These are phyloP conservation scores for Tipula confusa DNA, from an alignment of 2,888 invertebrate genomes.

Conservation along the genomic window DNA sequence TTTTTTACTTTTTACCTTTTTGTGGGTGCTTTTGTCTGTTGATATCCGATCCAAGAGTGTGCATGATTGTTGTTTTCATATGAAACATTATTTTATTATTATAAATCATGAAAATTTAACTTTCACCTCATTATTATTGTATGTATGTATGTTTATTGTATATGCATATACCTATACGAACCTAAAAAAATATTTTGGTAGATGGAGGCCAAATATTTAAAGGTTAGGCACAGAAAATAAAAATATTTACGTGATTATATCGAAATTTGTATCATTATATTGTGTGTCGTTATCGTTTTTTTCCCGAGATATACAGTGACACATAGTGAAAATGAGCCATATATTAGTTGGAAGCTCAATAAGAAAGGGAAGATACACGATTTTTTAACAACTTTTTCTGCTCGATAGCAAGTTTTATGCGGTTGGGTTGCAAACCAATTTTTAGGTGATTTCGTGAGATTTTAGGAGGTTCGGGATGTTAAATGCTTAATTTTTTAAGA, in stretches of 20 bases:
- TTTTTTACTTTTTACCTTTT: neutral
- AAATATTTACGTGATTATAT: neutral
- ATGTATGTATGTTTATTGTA: neutral
- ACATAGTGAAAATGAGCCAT: no score
- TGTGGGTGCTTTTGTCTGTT: neutral
- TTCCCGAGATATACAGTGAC: no score
- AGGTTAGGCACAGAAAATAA: neutral
- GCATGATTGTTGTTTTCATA: neutral
- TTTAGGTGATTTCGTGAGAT: no score
- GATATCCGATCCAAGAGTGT: neutral
- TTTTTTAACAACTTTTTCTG: no score
- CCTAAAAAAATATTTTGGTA: neutral
- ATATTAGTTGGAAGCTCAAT: no score
- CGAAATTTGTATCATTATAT: neutral
- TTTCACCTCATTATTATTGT: neutral
- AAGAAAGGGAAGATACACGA: no score
- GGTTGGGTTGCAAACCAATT: no score
- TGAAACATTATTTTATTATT: neutral
- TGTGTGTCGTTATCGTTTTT: neutral
- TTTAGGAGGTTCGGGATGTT: no score
- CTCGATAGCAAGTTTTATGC: no score
- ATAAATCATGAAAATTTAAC: constrained; percentile 12
- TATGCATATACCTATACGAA: no score
- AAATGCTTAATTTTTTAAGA: no score
- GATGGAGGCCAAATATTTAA: neutral